Conservation (phyloP, 2,888 invertebrate genomes). For the Agelastica alni region DNA sequence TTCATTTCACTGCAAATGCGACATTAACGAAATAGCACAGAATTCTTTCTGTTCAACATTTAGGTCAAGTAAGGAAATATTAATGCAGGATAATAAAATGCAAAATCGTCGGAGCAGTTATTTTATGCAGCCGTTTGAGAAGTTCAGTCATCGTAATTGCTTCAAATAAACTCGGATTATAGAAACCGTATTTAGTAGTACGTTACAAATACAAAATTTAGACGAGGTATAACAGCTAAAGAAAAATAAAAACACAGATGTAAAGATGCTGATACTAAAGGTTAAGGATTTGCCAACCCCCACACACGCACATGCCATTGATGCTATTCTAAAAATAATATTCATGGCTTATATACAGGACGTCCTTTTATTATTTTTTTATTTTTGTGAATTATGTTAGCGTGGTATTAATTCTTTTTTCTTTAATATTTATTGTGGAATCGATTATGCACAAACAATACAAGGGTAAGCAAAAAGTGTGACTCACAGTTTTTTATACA, state of each 20-base stretch:
- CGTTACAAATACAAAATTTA: neutral
- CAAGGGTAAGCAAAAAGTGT: no score
- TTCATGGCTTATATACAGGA: neutral
- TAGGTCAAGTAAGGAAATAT: conserved; percentile 1
- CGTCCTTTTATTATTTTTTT: no score
- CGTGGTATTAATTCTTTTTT: no score
- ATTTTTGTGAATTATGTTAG: no score
- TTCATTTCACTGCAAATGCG: conserved; percentile 4
- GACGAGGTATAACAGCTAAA: neutral
- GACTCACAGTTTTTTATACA: no score
- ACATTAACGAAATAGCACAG: neutral
- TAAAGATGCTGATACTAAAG: conserved; percentile 12
- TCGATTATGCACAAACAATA: no score
- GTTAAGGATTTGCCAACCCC: conserved; percentile 18
- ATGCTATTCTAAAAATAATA: conserved; percentile 19
- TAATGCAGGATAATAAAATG: neutral
- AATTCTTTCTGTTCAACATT: neutral
- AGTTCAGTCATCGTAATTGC: neutral
- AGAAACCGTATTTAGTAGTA: neutral
- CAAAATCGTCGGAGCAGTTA: neutral
- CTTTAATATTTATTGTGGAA: no score
- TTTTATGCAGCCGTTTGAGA: neutral
- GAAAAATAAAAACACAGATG: neutral
- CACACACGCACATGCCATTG: conserved; percentile 8
- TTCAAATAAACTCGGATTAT: neutral